Base-by-base conservation (phyloP, 1,140 invertebrate species). In the Drosophila ficusphila region DNA sequence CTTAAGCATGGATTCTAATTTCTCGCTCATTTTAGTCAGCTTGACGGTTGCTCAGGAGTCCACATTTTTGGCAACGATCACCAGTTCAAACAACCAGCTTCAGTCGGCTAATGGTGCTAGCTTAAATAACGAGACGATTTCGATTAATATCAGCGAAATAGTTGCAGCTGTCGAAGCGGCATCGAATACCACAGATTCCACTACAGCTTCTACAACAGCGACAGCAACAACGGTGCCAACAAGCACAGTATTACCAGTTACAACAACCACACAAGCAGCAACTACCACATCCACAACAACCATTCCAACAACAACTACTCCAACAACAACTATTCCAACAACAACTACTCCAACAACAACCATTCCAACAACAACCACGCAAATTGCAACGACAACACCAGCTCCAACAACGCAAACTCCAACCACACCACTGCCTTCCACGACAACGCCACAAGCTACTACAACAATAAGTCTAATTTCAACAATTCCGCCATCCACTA, bases 121-220 rank as follows among this genome's bases (percentile, higher is more conserved):
- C 5, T 23, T 54, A 2, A 85, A n/a, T n/a, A n/a, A 85, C 41
- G 71, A 79, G 21, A 68, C 76, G 6, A 86, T 79, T 42, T 61
- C 77, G 16, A 86, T 86, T 21, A 85, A 71, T 34, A 72, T 79
- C 1, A 85, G 79, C 29, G 79, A 85, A 54, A 73, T 85, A 33
- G 86, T 85, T 42, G 79, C 76, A 11, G 76, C 57, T 12, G 79
- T 65, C 5, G 67, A 41, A 5, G 61, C 16, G 4, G 60, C 23
- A 23, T 23, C 21, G 38, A 46, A 46, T 46, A 12, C 11, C 9
- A 65, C 39, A 1, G 38, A 48, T 5, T 6, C 56, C 7, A 33
- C 36, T 8, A 38, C 62, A 33, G 46, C 48, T 18, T 47, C 34
- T 18, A 18, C 69, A 61, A n/a, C 33, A 7, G 6, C 33, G 8